These are phyloP conservation scores for Percopsis omiscomaycus DNA, from an alignment of 2,797 vertebrate species.

Conservation along the genomic window DNA sequence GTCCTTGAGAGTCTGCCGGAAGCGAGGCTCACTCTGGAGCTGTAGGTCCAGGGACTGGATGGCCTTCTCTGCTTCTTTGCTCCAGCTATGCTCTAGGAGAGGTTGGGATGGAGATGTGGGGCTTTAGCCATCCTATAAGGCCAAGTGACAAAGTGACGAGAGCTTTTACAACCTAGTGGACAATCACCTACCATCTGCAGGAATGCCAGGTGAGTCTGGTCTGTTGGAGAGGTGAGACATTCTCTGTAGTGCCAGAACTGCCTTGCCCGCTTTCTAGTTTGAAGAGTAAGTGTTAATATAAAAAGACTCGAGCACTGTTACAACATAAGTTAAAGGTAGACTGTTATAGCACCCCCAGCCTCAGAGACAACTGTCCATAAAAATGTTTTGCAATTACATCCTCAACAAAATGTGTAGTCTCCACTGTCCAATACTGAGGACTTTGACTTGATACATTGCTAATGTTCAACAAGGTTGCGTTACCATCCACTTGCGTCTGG, in stretches of 20 bases:
- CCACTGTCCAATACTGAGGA: too few species aligned
- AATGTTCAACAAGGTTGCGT: neutral
- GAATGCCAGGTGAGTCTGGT: constrained; percentile 62
- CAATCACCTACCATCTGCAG: constrained; percentile 69
- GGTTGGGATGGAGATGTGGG: constrained; percentile 42
- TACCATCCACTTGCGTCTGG: constrained; percentile 86
- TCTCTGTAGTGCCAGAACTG: constrained; percentile 84
- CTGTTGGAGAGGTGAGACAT: constrained; percentile 78
- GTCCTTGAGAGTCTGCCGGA: constrained; percentile 64
- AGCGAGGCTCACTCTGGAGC: constrained; percentile 62
- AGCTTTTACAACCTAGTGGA: too few species aligned
- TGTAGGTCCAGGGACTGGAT: constrained; percentile 74
- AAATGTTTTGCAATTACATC: too few species aligned
- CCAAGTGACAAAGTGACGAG: constrained; percentile 63
- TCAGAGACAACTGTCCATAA: too few species aligned
- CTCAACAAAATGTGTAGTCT: too few species aligned
- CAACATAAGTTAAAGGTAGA: neutral
- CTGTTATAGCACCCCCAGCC: too few species aligned
- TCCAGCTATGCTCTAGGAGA: constrained; percentile 68
- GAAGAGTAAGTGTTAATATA: neutral
- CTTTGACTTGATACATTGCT: neutral
- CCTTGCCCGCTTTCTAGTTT: constrained; percentile 82
- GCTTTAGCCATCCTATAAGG: constrained; percentile 57
- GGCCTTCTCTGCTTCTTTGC: constrained; percentile 71
- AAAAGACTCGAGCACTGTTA: neutral